Percentiles rank a stretch among this genome's conserved stretches.
phyloP scores from a whole-genome alignment of 2,797 vertebrate species.

The Crocidura indochinensis region DNA sequence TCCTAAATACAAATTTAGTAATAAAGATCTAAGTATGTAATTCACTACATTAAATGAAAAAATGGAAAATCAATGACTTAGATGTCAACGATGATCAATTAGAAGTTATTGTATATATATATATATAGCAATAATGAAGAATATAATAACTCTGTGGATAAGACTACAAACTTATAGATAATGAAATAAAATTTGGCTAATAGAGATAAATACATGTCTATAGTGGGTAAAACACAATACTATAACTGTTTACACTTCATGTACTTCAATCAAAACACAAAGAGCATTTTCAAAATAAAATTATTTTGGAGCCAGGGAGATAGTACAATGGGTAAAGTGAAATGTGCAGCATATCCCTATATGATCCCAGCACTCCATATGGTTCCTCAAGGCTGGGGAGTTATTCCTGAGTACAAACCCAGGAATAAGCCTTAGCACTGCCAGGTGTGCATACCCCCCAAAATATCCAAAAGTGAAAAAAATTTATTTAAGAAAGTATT shows the following conservation, averaged over 20 bases:
- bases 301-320: not conserved
- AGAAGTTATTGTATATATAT: slow-evolving; percentile 57
- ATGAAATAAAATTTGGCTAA: slow-evolving; percentile 30
- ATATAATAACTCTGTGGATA: slow-evolving; percentile 21
- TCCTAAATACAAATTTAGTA: slow-evolving; percentile 49
- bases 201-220: slow-evolving; percentile 3
- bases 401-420: too few relatives aligned
- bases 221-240: slow-evolving; percentile 39
- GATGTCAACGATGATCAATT: slow-evolving; percentile 33
- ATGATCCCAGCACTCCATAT: too few relatives aligned
- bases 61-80: slow-evolving; percentile 57
- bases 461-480: not conserved
- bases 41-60: slow-evolving; percentile 51
- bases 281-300: not conserved
- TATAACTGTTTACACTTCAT: slow-evolving; percentile 17
- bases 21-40: slow-evolving; percentile 46
- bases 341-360: too few relatives aligned
- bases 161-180: slow-evolving; percentile 48
- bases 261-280: not conserved
- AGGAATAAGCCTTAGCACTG: too few relatives aligned
- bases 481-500: slow-evolving; percentile 42
- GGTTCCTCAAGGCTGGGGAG: too few relatives aligned
- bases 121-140: slow-evolving; percentile 30
- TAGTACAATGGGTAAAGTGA: too few relatives aligned
- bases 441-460: too few relatives aligned